Percentiles rank a stretch among this genome's conserved stretches.
phyloP scores from a whole-genome alignment of 2,797 vertebrate genomes.

The Lindbergichthys nudifrons region DNA sequence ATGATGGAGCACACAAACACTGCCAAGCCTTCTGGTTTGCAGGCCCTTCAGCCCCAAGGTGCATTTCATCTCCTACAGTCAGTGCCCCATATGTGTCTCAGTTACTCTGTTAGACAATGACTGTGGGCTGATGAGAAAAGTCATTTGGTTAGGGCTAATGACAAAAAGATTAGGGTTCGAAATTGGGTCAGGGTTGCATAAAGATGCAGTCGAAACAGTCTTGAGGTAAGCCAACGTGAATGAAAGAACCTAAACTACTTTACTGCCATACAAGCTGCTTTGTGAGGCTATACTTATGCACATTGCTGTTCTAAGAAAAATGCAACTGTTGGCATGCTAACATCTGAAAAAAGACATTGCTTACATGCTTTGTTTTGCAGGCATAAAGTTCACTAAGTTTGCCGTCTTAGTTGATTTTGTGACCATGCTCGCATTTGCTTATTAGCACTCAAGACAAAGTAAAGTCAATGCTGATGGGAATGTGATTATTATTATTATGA shows the following conservation, averaged over 20 bases:
- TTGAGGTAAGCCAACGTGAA: not conserved
- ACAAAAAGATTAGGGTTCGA: not conserved
- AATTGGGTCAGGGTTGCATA: not conserved
- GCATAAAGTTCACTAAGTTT: not conserved
- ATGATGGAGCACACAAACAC: slow-evolving; percentile 53
- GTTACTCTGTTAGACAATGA: slow-evolving; percentile 11
- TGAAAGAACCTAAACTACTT: not conserved
- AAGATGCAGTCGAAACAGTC: not conserved
- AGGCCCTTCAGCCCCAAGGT: slow-evolving; percentile 39
- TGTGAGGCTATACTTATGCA: not conserved
- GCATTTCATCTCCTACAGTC: slow-evolving; percentile 50
- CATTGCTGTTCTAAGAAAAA: not conserved
- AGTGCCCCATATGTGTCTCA: slow-evolving; percentile 20
- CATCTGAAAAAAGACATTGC: not conserved
- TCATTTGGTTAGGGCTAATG: not conserved
- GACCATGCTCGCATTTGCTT: not conserved
- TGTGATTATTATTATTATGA: not conserved
- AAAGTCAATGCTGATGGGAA: not conserved
- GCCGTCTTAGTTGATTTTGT: not conserved
- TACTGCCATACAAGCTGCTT: not conserved
- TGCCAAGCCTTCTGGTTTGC: slow-evolving; percentile 56
- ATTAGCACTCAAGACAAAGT: not conserved
- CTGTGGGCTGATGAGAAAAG: slow-evolving; percentile 18
- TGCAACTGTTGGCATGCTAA: not conserved
- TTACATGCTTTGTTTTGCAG: not conserved